Percentiles rank a stretch among this genome's conserved stretches.
Conservation (phyloP, 1,140 invertebrate genomes). For the Halesus radiatus region DNA sequence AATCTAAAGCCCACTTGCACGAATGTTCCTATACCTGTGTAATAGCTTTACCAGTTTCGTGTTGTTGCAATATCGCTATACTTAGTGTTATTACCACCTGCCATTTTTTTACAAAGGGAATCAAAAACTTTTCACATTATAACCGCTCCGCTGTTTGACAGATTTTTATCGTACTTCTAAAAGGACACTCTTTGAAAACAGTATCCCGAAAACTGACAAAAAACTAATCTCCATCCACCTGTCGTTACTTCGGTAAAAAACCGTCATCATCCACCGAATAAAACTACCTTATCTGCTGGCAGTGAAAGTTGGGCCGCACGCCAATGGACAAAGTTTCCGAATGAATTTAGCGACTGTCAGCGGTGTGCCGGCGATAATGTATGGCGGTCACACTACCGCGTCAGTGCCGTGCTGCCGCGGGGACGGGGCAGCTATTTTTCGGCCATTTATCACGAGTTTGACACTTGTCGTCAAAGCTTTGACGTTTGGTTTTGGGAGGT, state of each 20-base stretch:
- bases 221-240: neutral
- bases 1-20: no score
- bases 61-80: no score
- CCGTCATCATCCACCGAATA: neutral
- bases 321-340: neutral
- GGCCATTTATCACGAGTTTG: slow-evolving; percentile 1
- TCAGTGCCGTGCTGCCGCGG: neutral
- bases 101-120: no score
- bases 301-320: neutral
- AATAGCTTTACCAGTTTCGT: no score
- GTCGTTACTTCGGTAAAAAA: neutral
- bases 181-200: neutral
- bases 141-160: no score
- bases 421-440: neutral
- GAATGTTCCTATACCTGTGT: no score
- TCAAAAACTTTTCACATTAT: no score
- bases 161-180: neutral
- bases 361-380: neutral
- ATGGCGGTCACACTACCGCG: neutral
- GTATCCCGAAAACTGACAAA: neutral
- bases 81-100: no score
- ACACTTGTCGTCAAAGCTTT: neutral
- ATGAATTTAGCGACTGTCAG: slow-evolving; percentile 2
- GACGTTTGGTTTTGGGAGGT: neutral
- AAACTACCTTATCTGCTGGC: neutral